These are phyloP conservation scores for Myocastor coypus DNA, from an alignment of 2,113 vertebrate species.

Conservation along the genomic window DNA sequence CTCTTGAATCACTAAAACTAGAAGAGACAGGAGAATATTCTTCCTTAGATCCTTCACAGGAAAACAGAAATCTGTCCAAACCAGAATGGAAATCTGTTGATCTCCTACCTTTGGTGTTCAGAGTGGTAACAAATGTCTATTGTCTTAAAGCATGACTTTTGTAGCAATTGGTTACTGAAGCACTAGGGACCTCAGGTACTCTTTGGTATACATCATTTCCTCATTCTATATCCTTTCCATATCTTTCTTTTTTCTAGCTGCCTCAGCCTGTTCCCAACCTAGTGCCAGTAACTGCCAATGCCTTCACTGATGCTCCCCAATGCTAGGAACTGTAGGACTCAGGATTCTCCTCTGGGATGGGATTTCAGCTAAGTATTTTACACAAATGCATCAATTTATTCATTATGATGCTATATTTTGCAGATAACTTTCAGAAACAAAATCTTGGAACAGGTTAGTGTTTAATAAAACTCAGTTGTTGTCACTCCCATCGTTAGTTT, in stretches of 20 bases:
- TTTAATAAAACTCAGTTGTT: not conserved
- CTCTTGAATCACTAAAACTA: not conserved
- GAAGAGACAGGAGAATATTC: not conserved
- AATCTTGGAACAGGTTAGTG: not conserved
- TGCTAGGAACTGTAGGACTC: not conserved
- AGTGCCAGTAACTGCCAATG: not conserved
- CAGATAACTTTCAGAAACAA: not conserved
- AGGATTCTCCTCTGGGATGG: not conserved
- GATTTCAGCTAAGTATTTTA: not conserved
- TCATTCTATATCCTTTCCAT: not conserved
- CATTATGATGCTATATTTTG: not conserved
- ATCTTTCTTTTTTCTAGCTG: not conserved
- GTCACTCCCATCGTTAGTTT: not conserved
- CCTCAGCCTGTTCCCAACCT: not conserved
- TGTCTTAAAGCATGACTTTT: not conserved
- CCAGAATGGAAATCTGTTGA: not conserved
- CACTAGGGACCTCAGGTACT: not conserved
- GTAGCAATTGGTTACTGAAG: not conserved
- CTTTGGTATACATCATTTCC: not conserved
- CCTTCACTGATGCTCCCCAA: not conserved
- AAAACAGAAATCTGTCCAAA: not conserved
- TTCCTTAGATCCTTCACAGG: not conserved
- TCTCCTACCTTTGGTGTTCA: not conserved
- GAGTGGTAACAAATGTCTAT: not conserved
- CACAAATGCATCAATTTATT: not conserved